phyloP scores from a whole-genome alignment of 2,888 invertebrate species.

The Bibio marci region DNA sequence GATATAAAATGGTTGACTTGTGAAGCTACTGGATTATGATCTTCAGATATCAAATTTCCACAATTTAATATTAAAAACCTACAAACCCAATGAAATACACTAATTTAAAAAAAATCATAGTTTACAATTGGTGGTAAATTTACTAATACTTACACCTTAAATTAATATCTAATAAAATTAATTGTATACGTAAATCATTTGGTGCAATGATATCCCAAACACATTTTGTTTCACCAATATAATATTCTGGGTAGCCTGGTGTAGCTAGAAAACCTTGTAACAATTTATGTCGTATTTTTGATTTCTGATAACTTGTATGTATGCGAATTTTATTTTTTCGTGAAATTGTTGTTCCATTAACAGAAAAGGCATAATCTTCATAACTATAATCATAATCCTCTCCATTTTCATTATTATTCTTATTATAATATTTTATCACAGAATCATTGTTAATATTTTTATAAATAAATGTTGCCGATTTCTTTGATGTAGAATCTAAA shows the following conservation, averaged over 20 bases:
- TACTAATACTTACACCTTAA: slow-evolving; percentile 44
- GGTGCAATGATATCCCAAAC: slow-evolving; percentile 46
- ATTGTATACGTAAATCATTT: slow-evolving; percentile 41
- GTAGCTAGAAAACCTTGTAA: slow-evolving; percentile 44
- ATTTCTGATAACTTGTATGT: slow-evolving; percentile 13
- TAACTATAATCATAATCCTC: slow-evolving; percentile 2
- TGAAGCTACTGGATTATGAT: too few species aligned
- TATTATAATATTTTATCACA: slow-evolving; percentile 4
- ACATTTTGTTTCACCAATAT: slow-evolving; percentile 46
- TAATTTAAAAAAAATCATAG: too few species aligned
- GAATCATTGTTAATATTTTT: slow-evolving; percentile 3
- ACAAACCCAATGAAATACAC: too few species aligned
- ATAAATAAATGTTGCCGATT: neutral
- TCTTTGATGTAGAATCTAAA: neutral
- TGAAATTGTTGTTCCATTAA: neutral
- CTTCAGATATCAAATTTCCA: neutral
- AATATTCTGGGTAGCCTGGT: slow-evolving; percentile 60
- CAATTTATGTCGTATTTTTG: slow-evolving; percentile 12
- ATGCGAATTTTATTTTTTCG: slow-evolving; percentile 3
- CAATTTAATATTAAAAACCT: too few species aligned
- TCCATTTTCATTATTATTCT: slow-evolving; percentile 1
- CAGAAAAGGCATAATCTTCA: neutral
- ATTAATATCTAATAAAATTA: slow-evolving; percentile 52
- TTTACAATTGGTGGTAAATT: too few species aligned
- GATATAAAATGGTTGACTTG: too few species aligned